A percentile compares a stretch with the other conserved stretches of the same genome.
Conservation (phyloP, 2,888 invertebrate genomes). For the Pristionchus arcanus region DNA sequence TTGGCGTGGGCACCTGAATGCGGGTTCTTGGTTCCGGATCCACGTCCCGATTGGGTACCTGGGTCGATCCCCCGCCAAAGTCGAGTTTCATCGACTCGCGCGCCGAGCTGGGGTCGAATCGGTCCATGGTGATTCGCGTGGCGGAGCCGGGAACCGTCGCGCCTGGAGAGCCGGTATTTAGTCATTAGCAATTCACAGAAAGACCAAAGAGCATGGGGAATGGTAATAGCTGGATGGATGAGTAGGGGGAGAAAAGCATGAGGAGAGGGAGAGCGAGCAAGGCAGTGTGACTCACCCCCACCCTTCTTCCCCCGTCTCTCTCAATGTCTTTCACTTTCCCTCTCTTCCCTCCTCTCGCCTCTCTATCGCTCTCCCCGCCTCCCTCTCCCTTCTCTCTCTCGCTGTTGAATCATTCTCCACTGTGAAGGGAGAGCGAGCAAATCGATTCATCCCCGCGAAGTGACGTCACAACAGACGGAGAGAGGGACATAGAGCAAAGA, state of each 20-base stretch:
- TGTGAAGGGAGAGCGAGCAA: constrained; percentile 37
- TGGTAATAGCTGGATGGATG: neutral
- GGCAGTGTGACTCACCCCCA: constrained; percentile 5
- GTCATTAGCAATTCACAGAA: neutral
- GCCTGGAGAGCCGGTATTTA: constrained; percentile 10
- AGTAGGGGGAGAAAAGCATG: neutral
- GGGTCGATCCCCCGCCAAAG: constrained; percentile 35
- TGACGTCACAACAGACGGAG: constrained; percentile 38
- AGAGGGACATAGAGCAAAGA: constrained; percentile 50
- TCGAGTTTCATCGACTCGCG: constrained; percentile 54
- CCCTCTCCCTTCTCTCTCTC: neutral
- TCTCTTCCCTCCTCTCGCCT: neutral
- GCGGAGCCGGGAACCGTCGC: constrained; percentile 23
- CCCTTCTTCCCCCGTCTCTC: constrained; percentile 17
- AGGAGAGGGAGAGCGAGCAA: constrained; percentile 1
- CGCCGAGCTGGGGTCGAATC: constrained; percentile 30
- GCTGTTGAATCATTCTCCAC: constrained; percentile 46
- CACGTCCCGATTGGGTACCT: neutral
- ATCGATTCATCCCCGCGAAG: constrained; percentile 19
- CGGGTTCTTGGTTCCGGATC: no score
- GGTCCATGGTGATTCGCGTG: constrained; percentile 40
- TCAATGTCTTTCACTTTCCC: constrained; percentile 43
- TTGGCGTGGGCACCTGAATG: constrained; percentile 19
- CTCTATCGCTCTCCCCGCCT: constrained; percentile 8
- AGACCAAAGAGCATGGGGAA: constrained; percentile 26